Conservation (phyloP, 1,140 invertebrate genomes). For the Antheraea mylitta region DNA sequence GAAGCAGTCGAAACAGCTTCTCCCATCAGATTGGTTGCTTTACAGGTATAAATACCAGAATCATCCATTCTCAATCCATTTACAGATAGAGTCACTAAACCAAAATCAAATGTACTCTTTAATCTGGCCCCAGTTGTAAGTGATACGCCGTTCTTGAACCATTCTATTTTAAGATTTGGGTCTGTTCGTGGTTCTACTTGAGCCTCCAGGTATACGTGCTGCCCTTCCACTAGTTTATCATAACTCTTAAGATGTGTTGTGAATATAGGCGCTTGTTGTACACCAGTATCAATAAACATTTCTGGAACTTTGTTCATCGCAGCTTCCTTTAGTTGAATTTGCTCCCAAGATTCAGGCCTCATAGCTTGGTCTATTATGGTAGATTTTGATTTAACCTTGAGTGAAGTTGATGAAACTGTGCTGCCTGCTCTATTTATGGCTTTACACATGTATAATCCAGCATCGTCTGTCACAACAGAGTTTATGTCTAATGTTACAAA, state of each 20-base stretch:
- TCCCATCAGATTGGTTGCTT: conserved; percentile 93
- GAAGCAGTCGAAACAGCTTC: conserved; percentile 95
- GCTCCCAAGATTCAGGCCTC: conserved; percentile 93
- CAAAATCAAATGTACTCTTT: conserved; percentile 95
- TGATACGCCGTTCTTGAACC: conserved; percentile 95
- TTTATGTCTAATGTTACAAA: conserved; percentile 95
- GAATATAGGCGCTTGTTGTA: conserved; percentile 93
- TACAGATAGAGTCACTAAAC: conserved; percentile 94
- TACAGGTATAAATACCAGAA: conserved; percentile 96
- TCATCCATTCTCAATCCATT: conserved; percentile 92
- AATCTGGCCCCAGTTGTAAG: conserved; percentile 91
- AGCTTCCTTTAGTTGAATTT: conserved; percentile 93
- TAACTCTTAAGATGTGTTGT: conserved; percentile 93
- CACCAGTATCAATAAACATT: conserved; percentile 89
- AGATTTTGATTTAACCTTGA: conserved; percentile 91
- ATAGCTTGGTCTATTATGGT: conserved; percentile 89
- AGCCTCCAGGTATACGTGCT: conserved; percentile 95
- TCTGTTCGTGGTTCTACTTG: conserved; percentile 97
- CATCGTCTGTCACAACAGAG: conserved; percentile 92
- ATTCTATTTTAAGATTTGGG: conserved; percentile 93
- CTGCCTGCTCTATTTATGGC: conserved; percentile 94
- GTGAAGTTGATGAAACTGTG: conserved; percentile 92
- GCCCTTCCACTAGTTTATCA: conserved; percentile 92
- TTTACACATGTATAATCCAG: conserved; percentile 95
- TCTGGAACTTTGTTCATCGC: conserved; percentile 93